These are phyloP conservation scores for Oryzaephilus surinamensis DNA, from an alignment of 1,140 invertebrate genomes.

Conservation along the genomic window DNA sequence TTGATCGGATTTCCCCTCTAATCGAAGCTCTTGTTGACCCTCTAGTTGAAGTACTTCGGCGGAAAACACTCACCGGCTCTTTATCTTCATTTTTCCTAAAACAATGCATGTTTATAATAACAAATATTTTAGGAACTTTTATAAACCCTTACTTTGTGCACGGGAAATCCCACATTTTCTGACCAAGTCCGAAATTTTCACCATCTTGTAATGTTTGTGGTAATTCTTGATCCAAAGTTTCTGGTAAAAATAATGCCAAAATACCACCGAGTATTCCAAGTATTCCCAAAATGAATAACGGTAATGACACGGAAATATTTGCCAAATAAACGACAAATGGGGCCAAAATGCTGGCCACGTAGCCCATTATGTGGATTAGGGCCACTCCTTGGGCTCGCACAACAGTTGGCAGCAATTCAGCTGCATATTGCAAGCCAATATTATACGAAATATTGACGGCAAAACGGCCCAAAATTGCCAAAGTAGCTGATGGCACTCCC, in stretches of 20 bases:
- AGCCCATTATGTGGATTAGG: conserved; percentile 76
- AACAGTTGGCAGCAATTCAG: conserved; percentile 76
- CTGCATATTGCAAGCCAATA: conserved; percentile 79
- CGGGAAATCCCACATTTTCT: conserved; percentile 69
- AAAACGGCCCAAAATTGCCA: conserved; percentile 71
- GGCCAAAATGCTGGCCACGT: conserved; percentile 67
- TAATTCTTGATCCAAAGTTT: conserved; percentile 70
- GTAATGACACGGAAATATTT: conserved; percentile 54
- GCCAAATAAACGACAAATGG: conserved; percentile 74
- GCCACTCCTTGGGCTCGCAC: conserved; percentile 74
- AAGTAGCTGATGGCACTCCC: conserved; percentile 54
- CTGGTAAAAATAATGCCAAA: conserved; percentile 64
- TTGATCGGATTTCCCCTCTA: conserved; percentile 54
- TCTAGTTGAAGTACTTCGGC: conserved; percentile 32
- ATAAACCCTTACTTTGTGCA: conserved; percentile 46
- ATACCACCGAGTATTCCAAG: conserved; percentile 62
- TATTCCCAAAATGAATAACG: conserved; percentile 61
- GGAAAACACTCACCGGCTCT: conserved; percentile 27
- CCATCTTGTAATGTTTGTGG: conserved; percentile 75
- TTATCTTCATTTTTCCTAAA: conserved; percentile 31
- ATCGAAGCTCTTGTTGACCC: conserved; percentile 47
- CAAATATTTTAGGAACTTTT: not conserved
- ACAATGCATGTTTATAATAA: conserved; percentile 15
- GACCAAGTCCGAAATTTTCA: conserved; percentile 70
- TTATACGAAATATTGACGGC: conserved; percentile 81